Evolutionary conservation across 1,140 invertebrate species (phyloP).

Genomic region (Oryctes rhinoceros): DNA sequence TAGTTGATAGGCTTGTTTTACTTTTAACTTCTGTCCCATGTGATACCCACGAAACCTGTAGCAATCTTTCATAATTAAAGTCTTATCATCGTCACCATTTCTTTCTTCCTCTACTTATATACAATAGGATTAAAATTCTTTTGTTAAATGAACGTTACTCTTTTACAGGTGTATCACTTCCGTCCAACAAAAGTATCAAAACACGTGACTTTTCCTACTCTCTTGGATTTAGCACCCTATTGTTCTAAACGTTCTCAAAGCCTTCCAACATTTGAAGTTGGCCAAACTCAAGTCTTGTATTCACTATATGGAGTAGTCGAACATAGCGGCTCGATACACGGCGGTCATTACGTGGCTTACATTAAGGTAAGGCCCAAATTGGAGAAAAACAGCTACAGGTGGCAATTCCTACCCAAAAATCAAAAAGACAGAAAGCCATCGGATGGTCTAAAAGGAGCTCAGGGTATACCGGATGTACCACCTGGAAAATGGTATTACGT

Average conservation of each 20-base stretch:
- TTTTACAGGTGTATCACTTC: constrained; percentile 53
- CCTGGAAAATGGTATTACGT: constrained; percentile 91
- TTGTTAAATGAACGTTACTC: neutral
- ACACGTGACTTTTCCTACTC: constrained; percentile 86
- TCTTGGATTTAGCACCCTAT: constrained; percentile 90
- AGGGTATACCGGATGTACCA: constrained; percentile 65
- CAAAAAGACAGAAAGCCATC: constrained; percentile 61
- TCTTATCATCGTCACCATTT: too few species aligned
- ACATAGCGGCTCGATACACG: constrained; percentile 88
- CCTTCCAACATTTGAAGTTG: constrained; percentile 68
- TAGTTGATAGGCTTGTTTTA: too few species aligned
- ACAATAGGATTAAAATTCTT: too few species aligned
- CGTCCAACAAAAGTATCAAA: constrained; percentile 78
- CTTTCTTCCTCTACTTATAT: too few species aligned
- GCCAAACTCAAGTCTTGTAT: constrained; percentile 80
- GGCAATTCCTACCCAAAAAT: constrained; percentile 73
- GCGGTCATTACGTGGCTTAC: constrained; percentile 97
- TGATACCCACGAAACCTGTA: too few species aligned
- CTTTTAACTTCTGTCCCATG: too few species aligned
- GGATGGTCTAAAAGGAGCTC: constrained; percentile 54
- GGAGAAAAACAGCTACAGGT: constrained; percentile 68
- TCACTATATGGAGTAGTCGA: constrained; percentile 94
- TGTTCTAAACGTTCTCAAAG: constrained; percentile 81
- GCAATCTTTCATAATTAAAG: too few species aligned
- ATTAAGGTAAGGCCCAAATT: constrained; percentile 77